Percentiles rank a stretch among this genome's conserved stretches.
These are phyloP conservation scores for Anhinga rufa DNA, from an alignment of 2,113 vertebrate species.

Conservation along the genomic window DNA sequence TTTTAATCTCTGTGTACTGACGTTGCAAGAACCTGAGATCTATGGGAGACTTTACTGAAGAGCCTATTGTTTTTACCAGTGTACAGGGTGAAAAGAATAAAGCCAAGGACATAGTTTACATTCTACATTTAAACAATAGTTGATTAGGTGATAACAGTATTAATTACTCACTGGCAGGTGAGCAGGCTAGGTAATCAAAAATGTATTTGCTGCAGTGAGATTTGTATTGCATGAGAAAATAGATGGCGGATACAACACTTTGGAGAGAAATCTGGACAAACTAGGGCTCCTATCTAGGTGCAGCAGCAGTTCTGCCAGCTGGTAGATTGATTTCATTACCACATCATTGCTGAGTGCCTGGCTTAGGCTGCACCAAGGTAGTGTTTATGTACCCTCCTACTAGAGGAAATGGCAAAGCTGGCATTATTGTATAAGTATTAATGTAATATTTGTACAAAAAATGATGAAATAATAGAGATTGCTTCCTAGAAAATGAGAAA, in stretches of 20 bases:
- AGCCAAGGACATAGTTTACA: conserved; percentile 6
- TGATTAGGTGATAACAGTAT: conserved; percentile 35
- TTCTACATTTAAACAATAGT: conserved; percentile 3
- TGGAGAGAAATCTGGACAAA: neutral
- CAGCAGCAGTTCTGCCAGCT: neutral
- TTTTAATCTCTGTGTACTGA: neutral
- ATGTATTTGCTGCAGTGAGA: neutral
- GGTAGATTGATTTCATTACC: neutral
- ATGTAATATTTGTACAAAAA: neutral
- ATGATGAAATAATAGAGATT: neutral
- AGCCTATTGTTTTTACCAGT: neutral
- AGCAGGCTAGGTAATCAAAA: conserved; percentile 24
- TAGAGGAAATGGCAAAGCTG: neutral
- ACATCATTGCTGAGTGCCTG: rapidly evolving
- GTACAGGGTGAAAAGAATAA: neutral
- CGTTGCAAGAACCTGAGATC: neutral
- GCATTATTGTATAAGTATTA: neutral
- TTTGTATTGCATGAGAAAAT: neutral
- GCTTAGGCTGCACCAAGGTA: neutral
- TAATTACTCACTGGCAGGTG: conserved; percentile 17
- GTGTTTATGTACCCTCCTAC: neutral
- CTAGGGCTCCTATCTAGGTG: neutral
- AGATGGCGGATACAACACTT: neutral
- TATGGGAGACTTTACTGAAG: neutral
- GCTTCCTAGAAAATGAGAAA: neutral